phyloP scores from a whole-genome alignment of 2,113 vertebrate genomes.

The Potamarius usumacintae region DNA sequence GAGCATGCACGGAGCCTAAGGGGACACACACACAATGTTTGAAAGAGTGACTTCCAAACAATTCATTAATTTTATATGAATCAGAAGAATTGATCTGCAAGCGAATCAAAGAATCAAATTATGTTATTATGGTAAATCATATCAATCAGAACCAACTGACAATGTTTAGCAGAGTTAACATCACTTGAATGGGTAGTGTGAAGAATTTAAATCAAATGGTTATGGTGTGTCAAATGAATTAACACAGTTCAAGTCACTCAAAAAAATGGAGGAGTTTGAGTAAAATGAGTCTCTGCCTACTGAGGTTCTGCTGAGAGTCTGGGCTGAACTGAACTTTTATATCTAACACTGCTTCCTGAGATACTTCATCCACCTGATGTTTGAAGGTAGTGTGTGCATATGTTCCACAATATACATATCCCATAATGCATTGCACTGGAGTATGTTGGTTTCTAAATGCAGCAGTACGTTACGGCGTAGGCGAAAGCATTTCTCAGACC shows the following conservation, averaged over 20 bases:
- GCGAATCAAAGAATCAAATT: not conserved
- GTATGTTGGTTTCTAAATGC: not conserved
- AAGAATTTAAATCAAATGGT: too few relatives aligned
- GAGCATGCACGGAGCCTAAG: constrained; percentile 92
- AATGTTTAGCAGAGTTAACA: not conserved
- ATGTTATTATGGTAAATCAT: not conserved
- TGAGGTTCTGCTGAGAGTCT: too few relatives aligned
- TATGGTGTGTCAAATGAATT: not conserved
- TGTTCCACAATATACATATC: not conserved
- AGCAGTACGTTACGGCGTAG: not conserved
- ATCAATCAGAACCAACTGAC: not conserved
- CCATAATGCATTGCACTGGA: not conserved
- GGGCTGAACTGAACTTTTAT: not conserved
- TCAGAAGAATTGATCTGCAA: not conserved
- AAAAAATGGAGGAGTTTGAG: not conserved
- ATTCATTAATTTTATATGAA: not conserved
- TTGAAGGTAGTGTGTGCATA: not conserved
- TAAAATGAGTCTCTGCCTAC: too few relatives aligned
- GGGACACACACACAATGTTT: not conserved
- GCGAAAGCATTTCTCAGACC: not conserved
- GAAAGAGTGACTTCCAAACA: not conserved
- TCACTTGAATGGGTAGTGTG: not conserved
- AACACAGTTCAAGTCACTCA: not conserved
- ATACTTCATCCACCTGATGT: not conserved
- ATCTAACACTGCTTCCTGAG: not conserved